Base-by-base conservation (phyloP, 2,888 invertebrate species). In the Epinotia bilunana region DNA sequence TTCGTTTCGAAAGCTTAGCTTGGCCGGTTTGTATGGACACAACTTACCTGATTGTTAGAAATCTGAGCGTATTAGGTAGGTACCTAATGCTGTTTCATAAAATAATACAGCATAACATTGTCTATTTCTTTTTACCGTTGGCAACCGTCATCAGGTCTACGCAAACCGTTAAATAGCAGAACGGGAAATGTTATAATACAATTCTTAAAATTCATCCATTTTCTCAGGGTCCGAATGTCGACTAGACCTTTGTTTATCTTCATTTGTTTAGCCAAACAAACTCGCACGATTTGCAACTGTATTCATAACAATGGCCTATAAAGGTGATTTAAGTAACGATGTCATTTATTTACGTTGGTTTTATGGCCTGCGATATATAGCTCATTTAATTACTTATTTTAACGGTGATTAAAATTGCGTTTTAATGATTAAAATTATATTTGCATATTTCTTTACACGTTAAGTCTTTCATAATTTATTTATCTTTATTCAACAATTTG, bases 231-330 rank as follows among this genome's bases (percentile, higher is more conserved):
- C 67, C 71, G 79, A 76, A 78, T 77, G 78, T 77, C 76, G 76
- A 77, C 75, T 70, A 74, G 63, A 69, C 77, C 67, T 78, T 76
- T 78, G 73, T 83, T 77, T 82, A 80, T 79, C 78, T 80, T 76
- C 80, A 80, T 82, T 83, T 81, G 80, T 81, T 82, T 80, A 76
- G 78, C 69, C 76, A 77, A 79, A 80, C 78, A 72, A 58, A 49
- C 72, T 83, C 85, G 78, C 81, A 81, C 80, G 76, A 78, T 80
- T 83, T 81, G 79, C 75, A 79, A 77, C 78, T 75, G 80, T 79
- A 77, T 71, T 68, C 68, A 57, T 65, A 85, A 91, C 92, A 92
- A 92, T 91, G 80, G 87, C n/a, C 82, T 71, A 83, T 87, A 84
- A 86, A 85, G 79, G 77, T 79, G 79, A 82, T 84, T 84, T 83